These are phyloP conservation scores for Philaethria dido DNA, from an alignment of 2,888 invertebrate species.

Conservation along the genomic window DNA sequence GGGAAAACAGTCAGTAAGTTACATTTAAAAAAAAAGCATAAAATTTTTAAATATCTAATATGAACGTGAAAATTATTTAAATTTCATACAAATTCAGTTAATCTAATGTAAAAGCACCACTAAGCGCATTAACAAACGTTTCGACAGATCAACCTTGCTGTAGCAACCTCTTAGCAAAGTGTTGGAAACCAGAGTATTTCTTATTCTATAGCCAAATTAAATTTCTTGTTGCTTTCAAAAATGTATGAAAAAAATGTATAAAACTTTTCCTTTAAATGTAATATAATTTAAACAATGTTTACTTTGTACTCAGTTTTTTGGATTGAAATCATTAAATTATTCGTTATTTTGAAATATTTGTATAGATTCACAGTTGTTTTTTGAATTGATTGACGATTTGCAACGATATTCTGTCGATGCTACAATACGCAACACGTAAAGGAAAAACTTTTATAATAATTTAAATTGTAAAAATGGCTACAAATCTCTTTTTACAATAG, in stretches of 20 bases:
- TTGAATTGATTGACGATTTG: no score
- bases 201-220: conserved; percentile 10
- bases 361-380: no score
- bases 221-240: conserved; percentile 14
- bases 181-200: conserved; percentile 28
- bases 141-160: conserved; percentile 37
- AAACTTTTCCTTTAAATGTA: background rate
- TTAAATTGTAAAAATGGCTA: no score
- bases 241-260: conserved; percentile 3
- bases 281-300: conserved; percentile 6
- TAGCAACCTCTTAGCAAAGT: conserved; percentile 36
- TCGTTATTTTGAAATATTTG: background rate
- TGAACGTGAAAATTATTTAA: background rate
- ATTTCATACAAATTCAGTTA: conserved; percentile 6
- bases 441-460: no score
- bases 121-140: conserved; percentile 37
- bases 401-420: no score
- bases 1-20: no score
- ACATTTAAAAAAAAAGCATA: no score
- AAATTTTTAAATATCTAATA: no score
- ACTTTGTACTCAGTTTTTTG: background rate
- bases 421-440: no score
- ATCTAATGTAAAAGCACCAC: conserved; percentile 35
- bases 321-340: background rate
- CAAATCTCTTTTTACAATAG: no score